These are phyloP conservation scores for Acronicta alni DNA, from an alignment of 2,888 invertebrate genomes.

Conservation along the genomic window DNA sequence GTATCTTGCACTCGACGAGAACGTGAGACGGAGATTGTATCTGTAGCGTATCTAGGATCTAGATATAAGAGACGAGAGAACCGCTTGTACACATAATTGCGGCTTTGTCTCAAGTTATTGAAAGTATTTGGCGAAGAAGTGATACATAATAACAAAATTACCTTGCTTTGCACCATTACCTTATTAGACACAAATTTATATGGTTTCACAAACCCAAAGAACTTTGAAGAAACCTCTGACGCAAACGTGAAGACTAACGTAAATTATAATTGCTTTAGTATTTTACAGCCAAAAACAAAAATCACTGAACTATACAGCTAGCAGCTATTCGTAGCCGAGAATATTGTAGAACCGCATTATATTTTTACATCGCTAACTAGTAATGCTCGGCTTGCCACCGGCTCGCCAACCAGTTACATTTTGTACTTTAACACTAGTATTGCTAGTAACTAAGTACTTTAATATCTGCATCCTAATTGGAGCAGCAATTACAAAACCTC, in stretches of 20 bases:
- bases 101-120: constrained; percentile 46
- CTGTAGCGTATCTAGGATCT: constrained; percentile 28
- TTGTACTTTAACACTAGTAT: constrained; percentile 69
- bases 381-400: constrained; percentile 65
- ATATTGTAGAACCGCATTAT: constrained; percentile 58
- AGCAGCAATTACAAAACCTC: constrained; percentile 23
- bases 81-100: constrained; percentile 50
- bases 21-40: constrained; percentile 41
- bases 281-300: constrained; percentile 68
- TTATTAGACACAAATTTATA: constrained; percentile 72
- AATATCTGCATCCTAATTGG: constrained; percentile 20
- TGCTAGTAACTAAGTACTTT: constrained; percentile 54
- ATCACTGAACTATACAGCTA: constrained; percentile 68
- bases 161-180: constrained; percentile 80
- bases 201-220: constrained; percentile 71
- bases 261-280: constrained; percentile 62
- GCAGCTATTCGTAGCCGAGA: constrained; percentile 65
- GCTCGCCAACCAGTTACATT: constrained; percentile 36
- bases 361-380: constrained; percentile 70
- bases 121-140: constrained; percentile 60
- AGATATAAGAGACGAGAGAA: constrained; percentile 49
- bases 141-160: constrained; percentile 66
- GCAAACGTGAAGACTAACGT: constrained; percentile 63
- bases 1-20: constrained; percentile 54
- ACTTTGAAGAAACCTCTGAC: constrained; percentile 53